phyloP scores from a whole-genome alignment of 2,797 vertebrate species.

The Lepilemur septentrionalis region DNA sequence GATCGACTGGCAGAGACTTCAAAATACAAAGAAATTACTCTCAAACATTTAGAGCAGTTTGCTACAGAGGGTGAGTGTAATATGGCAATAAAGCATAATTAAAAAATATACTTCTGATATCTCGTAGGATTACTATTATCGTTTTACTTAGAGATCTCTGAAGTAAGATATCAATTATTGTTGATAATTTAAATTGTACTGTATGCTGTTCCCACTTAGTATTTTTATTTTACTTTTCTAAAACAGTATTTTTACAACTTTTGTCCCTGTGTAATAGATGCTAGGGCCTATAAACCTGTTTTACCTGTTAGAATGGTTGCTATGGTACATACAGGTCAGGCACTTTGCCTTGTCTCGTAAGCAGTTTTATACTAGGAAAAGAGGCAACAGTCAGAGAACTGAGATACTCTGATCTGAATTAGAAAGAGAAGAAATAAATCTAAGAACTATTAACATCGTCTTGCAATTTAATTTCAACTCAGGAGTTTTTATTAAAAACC shows the following conservation, averaged over 20 bases:
- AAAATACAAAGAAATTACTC: constrained; percentile 97
- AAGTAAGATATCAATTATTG: background rate
- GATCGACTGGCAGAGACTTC: constrained; percentile 97
- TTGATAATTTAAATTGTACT: background rate
- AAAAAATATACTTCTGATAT: background rate
- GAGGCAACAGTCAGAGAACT: background rate
- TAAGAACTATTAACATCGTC: background rate
- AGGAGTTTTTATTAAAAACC: background rate
- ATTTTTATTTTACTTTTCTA: background rate
- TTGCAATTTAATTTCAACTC: background rate
- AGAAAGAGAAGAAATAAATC: background rate
- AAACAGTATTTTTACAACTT: background rate
- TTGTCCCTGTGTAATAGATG: background rate
- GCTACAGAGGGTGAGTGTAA: constrained; percentile 94
- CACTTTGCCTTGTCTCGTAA: background rate
- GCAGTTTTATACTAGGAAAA: background rate
- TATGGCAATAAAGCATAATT: background rate
- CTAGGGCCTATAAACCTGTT: background rate
- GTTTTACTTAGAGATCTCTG: constrained; percentile 6
- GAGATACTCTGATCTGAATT: background rate
- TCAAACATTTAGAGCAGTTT: constrained; percentile 99
- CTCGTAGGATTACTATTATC: background rate
- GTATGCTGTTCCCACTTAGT: background rate
- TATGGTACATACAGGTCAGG: background rate
- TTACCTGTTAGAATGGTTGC: background rate